These are phyloP conservation scores for Stylophora pistillata DNA, from an alignment of 64 coral and sea anemone species.

Conservation along the genomic window DNA sequence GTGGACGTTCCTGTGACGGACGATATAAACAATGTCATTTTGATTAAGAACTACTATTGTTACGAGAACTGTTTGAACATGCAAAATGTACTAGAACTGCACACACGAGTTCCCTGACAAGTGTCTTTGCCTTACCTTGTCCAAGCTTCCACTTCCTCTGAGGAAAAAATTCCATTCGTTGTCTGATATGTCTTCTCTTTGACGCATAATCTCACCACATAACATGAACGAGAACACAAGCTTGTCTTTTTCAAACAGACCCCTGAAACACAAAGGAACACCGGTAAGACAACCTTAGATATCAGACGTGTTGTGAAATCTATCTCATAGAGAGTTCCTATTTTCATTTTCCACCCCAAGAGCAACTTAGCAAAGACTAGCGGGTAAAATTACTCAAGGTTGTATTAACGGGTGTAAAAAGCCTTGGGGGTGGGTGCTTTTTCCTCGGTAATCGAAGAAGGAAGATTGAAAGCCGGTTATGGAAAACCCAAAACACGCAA, in stretches of 20 bases:
- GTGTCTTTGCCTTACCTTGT: conserved; percentile 58
- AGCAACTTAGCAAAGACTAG: no score
- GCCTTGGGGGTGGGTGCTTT: no score
- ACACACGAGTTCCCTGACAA: background rate
- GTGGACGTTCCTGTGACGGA: conserved; percentile 72
- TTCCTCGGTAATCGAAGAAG: no score
- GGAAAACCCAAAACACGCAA: no score
- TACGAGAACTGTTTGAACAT: background rate
- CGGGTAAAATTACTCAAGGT: no score
- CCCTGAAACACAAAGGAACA: conserved; percentile 38
- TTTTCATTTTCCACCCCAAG: no score
- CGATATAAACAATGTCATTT: background rate
- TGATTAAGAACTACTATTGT: background rate
- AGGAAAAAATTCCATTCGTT: conserved; percentile 97
- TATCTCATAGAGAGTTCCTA: background rate
- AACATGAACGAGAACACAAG: conserved; percentile 98
- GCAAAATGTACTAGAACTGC: background rate
- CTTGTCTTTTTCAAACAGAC: conserved; percentile 97
- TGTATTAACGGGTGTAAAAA: no score
- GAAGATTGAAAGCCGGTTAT: no score
- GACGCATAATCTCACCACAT: conserved; percentile 95
- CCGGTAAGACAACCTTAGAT: background rate
- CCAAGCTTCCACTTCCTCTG: conserved; percentile 84
- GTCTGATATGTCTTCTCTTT: conserved; percentile 77
- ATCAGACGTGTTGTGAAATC: background rate